Evolutionary conservation across 2,113 vertebrate genomes (phyloP).

Genomic region (Macrotis lagotis): DNA sequence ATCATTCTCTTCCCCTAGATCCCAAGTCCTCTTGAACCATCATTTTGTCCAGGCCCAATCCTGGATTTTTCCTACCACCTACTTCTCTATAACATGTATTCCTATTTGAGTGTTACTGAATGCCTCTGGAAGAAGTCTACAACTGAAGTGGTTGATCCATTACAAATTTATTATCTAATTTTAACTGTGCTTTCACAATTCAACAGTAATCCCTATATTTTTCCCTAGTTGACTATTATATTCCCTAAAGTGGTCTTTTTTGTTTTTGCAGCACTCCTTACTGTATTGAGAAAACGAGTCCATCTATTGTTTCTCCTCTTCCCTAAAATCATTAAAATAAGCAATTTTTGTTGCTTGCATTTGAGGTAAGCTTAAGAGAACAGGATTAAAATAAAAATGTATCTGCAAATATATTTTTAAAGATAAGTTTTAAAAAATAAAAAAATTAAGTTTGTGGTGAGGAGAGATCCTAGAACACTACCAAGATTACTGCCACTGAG

Average conservation of each 20-base stretch:
- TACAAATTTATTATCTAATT: neutral
- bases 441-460: too few relatives aligned
- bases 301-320: neutral
- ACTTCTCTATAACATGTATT: too few relatives aligned
- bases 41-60: neutral
- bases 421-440: too few relatives aligned
- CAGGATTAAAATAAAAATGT: neutral
- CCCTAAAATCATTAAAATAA: neutral
- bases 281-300: neutral
- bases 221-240: neutral
- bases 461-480: neutral
- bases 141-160: neutral
- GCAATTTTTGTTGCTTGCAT: neutral
- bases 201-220: neutral
- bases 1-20: neutral
- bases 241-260: neutral
- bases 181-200: neutral
- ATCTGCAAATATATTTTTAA: too few relatives aligned
- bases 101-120: neutral
- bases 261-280: neutral
- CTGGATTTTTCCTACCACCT: neutral
- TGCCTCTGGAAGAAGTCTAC: neutral
- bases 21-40: neutral
- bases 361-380: neutral
- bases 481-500: neutral